Conservation (phyloP, 2,797 vertebrate genomes). For the Pogoniulus pusillus region DNA sequence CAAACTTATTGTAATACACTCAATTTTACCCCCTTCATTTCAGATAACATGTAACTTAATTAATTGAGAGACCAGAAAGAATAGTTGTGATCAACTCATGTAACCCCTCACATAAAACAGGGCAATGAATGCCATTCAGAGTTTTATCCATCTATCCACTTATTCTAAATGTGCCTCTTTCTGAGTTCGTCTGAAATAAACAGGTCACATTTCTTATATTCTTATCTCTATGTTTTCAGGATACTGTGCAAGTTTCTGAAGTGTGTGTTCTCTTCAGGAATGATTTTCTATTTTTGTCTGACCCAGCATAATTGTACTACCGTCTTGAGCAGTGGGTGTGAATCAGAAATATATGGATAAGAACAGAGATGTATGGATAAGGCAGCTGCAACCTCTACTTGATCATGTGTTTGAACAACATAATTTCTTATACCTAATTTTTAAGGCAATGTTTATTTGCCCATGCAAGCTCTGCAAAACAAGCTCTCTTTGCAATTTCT, state of each 20-base stretch:
- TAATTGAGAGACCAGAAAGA: not conserved
- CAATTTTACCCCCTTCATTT: not conserved
- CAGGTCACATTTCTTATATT: not conserved
- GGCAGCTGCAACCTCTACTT: not conserved
- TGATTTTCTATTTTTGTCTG: not conserved
- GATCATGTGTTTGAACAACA: not conserved
- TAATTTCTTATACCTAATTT: not conserved
- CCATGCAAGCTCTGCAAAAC: not conserved
- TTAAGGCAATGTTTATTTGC: not conserved
- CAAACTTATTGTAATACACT: not conserved
- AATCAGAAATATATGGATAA: not conserved
- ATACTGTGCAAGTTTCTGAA: not conserved
- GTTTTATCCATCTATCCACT: not conserved
- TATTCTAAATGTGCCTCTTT: not conserved
- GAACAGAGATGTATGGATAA: not conserved
- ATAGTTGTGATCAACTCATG: not conserved
- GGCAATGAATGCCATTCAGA: not conserved
- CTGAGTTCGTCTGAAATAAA: not conserved
- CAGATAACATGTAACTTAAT: slow-evolving; percentile 19
- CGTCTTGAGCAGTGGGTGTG: not conserved
- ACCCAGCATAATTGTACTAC: not conserved
- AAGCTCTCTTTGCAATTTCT: not conserved
- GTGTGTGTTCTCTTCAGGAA: not conserved
- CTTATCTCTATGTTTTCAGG: not conserved
- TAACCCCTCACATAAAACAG: not conserved